Base-by-base conservation (phyloP, 2,888 invertebrate species). In the Drosophila sordidula region DNA sequence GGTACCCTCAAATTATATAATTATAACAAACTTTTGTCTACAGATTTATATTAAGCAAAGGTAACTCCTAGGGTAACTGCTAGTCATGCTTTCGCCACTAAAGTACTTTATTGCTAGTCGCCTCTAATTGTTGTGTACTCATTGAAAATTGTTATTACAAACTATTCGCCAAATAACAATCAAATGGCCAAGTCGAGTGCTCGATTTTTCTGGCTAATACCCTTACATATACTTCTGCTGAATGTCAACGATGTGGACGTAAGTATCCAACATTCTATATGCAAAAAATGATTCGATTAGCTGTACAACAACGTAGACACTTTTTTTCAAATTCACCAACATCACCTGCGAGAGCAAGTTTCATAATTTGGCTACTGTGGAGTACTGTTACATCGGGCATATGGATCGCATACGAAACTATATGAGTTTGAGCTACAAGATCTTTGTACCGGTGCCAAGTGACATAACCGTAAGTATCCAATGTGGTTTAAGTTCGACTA, bases 261-360 rank as follows among this genome's bases (percentile, higher is more conserved):
- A 58, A 63, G 62, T 44, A 16, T 4, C 4, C 12, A 34, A 12
- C 34, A 34, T 12, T 34, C 3, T 12, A 34, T 12, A 12, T 34
- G 4, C 4, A 32, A 11, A 11, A 11, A 11, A 11, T 32, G 3
- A 3, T 32, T 29, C 9, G 6, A 32, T 32, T 26, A 6, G 26
- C 32, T 11, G 11, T 3, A 32, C 8, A 34, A 3, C 3, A 1
- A 12, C 26, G 14, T 16, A 61, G 68, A 39, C 29, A 3, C 3
- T 22, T 0, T 34, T 32, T 25, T 0, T 72, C 0, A 51, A 42
- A 12, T 72, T 65, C 22, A 52, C 39, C 6, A 72, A 75, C n/a
- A n/a, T 69, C 5, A 65, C 49, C 14, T 75, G 74, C 39, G 68
- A 69, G 14, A 26, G 42, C 36, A 25, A 18, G 8, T 42, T 72